Evolutionary conservation across 2,797 vertebrate species (phyloP).

Genomic region (Neosilurus hyrtlii): DNA sequence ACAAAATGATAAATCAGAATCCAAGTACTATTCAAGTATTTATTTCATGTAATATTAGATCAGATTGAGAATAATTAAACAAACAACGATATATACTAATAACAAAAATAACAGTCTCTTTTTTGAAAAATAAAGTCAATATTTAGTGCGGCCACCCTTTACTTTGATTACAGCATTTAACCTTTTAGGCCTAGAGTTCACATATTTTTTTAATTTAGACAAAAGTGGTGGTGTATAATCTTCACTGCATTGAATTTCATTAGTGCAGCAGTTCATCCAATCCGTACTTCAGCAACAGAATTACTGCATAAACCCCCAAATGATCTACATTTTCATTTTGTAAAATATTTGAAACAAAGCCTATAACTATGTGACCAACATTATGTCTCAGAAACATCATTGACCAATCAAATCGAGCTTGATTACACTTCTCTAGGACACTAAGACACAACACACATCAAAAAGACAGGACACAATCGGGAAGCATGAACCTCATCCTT

Average conservation of each 20-base stretch:
- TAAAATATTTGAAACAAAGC: background rate
- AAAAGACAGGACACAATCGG: constrained; percentile 76
- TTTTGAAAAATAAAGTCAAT: no score
- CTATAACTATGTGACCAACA: constrained; percentile 9
- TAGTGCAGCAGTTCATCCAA: background rate
- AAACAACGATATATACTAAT: no score
- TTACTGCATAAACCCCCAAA: background rate
- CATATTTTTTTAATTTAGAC: no score
- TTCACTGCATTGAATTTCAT: background rate
- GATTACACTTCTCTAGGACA: constrained; percentile 82
- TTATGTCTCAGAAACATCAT: constrained; percentile 52
- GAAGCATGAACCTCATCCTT: constrained; percentile 65
- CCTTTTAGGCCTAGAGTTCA: no score
- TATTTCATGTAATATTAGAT: no score
- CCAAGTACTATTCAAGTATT: no score
- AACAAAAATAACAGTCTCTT: no score
- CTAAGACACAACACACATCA: constrained; percentile 76
- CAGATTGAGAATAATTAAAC: no score
- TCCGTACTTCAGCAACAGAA: background rate
- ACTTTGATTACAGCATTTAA: no score
- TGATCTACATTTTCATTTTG: background rate
- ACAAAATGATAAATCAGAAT: no score
- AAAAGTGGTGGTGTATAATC: no score
- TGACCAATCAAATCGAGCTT: constrained; percentile 76
- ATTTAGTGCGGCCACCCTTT: no score